Percentiles rank a stretch among this genome's conserved stretches.
phyloP scores from a whole-genome alignment of 2,113 vertebrate genomes.

The Ploceus nigricollis region DNA sequence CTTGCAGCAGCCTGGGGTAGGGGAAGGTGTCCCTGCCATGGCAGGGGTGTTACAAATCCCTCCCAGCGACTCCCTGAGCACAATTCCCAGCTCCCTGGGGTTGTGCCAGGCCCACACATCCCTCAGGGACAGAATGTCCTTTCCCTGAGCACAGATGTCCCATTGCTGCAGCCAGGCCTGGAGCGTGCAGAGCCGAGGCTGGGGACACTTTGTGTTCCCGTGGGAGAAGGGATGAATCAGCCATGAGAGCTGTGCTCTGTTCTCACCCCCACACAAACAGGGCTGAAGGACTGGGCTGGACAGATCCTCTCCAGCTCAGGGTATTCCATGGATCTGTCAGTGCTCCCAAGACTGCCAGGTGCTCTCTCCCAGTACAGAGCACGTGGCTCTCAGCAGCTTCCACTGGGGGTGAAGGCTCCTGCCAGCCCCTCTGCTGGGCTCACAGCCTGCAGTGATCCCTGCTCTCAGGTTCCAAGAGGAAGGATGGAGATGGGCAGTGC shows the following conservation, averaged over 20 bases:
- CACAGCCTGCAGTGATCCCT: accelerated
- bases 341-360: not conserved
- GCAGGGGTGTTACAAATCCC: not conserved
- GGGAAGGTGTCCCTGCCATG: not conserved
- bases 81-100: not conserved
- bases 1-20: not conserved
- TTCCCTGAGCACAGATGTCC: not conserved
- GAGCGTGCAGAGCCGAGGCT: not conserved
- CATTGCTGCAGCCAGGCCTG: not conserved
- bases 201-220: not conserved
- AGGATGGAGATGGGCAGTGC: not conserved
- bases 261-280: not conserved
- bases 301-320: not conserved
- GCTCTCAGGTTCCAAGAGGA: accelerated
- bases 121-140: not conserved
- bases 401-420: not conserved
- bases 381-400: not conserved
- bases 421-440: not conserved
- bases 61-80: not conserved
- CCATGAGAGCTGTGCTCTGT: accelerated
- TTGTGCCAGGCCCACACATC: not conserved
- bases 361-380: not conserved
- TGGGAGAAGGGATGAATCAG: not conserved
- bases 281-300: not conserved
- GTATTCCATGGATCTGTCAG: accelerated